Evolutionary conservation across 2,888 invertebrate genomes (phyloP).

Genomic region (Dascillus cervinus): DNA sequence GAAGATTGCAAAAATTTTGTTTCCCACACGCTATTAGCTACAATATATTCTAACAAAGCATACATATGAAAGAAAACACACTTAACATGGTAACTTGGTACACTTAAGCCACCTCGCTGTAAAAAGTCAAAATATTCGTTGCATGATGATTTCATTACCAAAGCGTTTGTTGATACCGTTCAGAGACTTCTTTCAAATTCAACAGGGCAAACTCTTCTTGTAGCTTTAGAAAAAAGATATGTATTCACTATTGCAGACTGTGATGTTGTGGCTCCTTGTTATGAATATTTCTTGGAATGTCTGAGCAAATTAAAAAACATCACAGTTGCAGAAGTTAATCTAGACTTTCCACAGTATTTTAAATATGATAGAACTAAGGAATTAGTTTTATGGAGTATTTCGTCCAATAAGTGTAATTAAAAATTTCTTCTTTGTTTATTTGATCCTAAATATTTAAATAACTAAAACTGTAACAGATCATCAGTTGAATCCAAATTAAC

Average conservation of each 20-base stretch:
- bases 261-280: slow-evolving; percentile 80
- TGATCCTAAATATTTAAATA: too few species aligned
- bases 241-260: slow-evolving; percentile 76
- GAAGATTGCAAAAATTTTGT: too few species aligned
- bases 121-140: too few species aligned
- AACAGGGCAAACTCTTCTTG: slow-evolving; percentile 54
- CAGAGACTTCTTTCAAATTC: slow-evolving; percentile 53
- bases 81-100: too few species aligned
- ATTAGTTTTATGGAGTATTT: slow-evolving; percentile 66
- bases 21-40: too few species aligned
- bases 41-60: too few species aligned
- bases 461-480: slow-evolving; percentile 23
- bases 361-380: slow-evolving; percentile 73
- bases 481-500: slow-evolving; percentile 21
- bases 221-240: slow-evolving; percentile 79
- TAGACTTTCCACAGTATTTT: slow-evolving; percentile 75
- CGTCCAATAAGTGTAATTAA: too few species aligned
- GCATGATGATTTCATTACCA: slow-evolving; percentile 75
- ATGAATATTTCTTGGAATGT: slow-evolving; percentile 68
- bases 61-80: too few species aligned
- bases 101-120: too few species aligned
- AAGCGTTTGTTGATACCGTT: slow-evolving; percentile 67
- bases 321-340: slow-evolving; percentile 53
- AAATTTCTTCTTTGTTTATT: too few species aligned
- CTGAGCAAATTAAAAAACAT: slow-evolving; percentile 50